A percentile compares a stretch with the other conserved stretches of the same genome.
Evolutionary conservation across 1,140 invertebrate species (phyloP).

Genomic region (Micrasema minimum): DNA sequence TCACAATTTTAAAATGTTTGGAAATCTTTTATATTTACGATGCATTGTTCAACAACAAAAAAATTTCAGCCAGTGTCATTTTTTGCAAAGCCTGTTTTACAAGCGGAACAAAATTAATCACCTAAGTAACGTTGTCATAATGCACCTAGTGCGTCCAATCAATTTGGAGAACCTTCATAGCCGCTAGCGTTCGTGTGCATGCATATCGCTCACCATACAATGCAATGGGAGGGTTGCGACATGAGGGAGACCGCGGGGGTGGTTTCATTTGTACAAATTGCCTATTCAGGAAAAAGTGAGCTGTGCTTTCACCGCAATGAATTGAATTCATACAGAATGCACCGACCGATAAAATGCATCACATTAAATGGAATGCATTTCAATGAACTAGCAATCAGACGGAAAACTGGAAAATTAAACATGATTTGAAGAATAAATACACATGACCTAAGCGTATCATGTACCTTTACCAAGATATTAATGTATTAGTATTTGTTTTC

Average conservation of each 20-base stretch:
- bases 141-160: not conserved
- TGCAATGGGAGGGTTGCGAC: constrained; percentile 4
- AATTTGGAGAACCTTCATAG: not conserved
- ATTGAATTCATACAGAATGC: not conserved
- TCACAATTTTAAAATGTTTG: no score
- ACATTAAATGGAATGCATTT: not conserved
- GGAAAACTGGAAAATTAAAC: no score
- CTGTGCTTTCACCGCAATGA: constrained; percentile 1
- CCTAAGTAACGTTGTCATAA: not conserved
- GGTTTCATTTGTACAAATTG: constrained; percentile 27
- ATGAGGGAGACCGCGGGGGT: constrained; percentile 12
- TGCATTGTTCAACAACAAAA: no score
- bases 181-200: not conserved
- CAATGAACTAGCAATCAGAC: not conserved
- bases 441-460: no score
- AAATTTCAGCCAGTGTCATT: no score
- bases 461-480: no score
- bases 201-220: not conserved
- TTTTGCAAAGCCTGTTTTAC: not conserved
- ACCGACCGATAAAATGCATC: not conserved
- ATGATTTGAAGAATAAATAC: no score
- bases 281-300: constrained; percentile 25
- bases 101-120: not conserved
- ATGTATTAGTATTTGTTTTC: no score
- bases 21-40: no score